Evolutionary conservation across 2,888 invertebrate species (phyloP).

Genomic region (Zootermopsis nevadensis): DNA sequence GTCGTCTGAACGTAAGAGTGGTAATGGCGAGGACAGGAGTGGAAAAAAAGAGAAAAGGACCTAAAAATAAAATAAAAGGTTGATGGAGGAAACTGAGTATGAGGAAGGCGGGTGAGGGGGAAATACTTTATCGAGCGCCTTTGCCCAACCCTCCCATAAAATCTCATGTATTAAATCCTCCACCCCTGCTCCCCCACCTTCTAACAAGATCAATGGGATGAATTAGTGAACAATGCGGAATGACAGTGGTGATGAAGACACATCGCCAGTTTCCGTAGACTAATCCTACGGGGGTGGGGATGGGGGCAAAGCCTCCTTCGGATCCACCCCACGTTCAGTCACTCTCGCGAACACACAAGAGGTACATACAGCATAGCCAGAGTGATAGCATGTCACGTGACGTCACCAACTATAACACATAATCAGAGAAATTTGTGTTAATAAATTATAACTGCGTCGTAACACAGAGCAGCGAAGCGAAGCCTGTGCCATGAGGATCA

Average conservation of each 20-base stretch:
- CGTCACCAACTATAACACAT: neutral
- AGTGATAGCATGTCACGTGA: neutral
- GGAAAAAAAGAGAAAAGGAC: slow-evolving; percentile 18
- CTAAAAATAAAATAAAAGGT: slow-evolving; percentile 30
- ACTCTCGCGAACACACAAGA: neutral
- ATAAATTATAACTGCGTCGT: neutral
- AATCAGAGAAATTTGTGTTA: neutral
- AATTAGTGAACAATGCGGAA: slow-evolving; percentile 47
- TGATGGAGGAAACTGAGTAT: neutral
- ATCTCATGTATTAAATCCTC: slow-evolving; percentile 33
- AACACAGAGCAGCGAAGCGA: too few species aligned
- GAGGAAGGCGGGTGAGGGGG: neutral
- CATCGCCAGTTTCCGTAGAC: slow-evolving; percentile 46
- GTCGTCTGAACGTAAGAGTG: slow-evolving; percentile 10
- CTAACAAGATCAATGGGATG: slow-evolving; percentile 49
- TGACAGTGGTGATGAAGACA: slow-evolving; percentile 49
- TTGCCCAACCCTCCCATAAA: slow-evolving; percentile 33
- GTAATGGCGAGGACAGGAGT: slow-evolving; percentile 22
- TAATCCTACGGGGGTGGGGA: slow-evolving; percentile 42
- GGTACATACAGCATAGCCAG: neutral
- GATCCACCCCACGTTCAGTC: neutral
- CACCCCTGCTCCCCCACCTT: slow-evolving; percentile 1
- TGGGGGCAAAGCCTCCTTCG: slow-evolving; percentile 12
- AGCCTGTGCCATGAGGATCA: too few species aligned
- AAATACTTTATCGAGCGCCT: slow-evolving; percentile 36